These are phyloP conservation scores for Cyanistes caeruleus DNA, from an alignment of 2,113 vertebrate genomes.

Conservation along the genomic window DNA sequence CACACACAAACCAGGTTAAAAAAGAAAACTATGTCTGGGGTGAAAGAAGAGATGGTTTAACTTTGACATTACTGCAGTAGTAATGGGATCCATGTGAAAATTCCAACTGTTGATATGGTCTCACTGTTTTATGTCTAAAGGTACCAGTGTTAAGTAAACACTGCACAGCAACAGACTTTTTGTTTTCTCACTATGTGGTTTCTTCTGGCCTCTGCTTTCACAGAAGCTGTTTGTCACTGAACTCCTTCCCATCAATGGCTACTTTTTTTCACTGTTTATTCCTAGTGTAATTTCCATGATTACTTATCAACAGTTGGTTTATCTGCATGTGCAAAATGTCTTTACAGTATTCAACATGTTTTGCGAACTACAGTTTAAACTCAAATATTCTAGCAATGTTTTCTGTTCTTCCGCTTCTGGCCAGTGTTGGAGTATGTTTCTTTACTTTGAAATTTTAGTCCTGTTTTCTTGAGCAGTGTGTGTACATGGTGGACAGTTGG, in stretches of 20 bases:
- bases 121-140: background rate
- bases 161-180: background rate
- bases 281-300: background rate
- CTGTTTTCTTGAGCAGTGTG: background rate
- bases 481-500: background rate
- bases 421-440: background rate
- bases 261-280: background rate
- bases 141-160: background rate
- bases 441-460: background rate
- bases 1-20: background rate
- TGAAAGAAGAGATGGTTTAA: background rate
- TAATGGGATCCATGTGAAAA: background rate
- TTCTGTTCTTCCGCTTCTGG: background rate
- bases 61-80: background rate
- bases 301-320: background rate
- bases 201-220: background rate
- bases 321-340: background rate
- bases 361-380: background rate
- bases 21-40: background rate
- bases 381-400: background rate
- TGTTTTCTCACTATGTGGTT: background rate
- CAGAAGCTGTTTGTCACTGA: background rate
- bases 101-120: background rate
- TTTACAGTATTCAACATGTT: background rate
- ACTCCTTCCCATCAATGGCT: background rate